A percentile compares a stretch with the other conserved stretches of the same genome.
phyloP scores from a whole-genome alignment of 2,797 vertebrate genomes.

The Cheirogaleus major region DNA sequence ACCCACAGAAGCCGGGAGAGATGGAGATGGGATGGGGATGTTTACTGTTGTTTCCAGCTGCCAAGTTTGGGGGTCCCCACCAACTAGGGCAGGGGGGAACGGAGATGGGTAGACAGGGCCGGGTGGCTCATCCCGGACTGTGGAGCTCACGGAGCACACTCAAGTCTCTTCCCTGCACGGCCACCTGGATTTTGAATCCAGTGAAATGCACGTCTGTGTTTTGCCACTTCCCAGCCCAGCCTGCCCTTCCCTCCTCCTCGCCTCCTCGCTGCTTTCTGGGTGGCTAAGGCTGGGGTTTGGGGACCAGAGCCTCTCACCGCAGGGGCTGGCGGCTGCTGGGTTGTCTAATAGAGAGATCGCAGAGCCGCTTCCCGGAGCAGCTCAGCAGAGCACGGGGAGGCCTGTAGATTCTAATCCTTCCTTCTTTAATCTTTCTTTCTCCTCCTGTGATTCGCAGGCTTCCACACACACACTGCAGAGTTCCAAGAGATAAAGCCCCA shows the following conservation, averaged over 20 bases:
- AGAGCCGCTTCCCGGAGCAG: background rate
- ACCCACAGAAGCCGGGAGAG: background rate
- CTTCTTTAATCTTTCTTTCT: conserved; percentile 69
- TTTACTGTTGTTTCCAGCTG: background rate
- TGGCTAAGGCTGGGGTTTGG: background rate
- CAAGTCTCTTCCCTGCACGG: rapidly evolving
- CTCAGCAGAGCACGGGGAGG: conserved; percentile 32
- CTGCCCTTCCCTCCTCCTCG: background rate
- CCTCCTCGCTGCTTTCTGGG: background rate
- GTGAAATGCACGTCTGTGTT: background rate
- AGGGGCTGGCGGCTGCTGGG: background rate
- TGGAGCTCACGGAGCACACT: background rate
- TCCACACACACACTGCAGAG: conserved; percentile 43
- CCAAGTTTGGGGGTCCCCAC: background rate
- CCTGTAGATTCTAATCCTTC: conserved; percentile 74
- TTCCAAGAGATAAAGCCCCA: conserved; percentile 68
- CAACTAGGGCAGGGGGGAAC: background rate
- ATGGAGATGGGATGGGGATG: background rate
- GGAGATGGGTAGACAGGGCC: background rate
- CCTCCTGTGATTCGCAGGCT: conserved; percentile 48
- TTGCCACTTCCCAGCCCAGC: background rate
- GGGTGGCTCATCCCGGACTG: background rate
- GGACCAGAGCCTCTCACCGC: background rate
- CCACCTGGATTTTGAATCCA: background rate
- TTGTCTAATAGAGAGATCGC: conserved; percentile 62